phyloP scores from a whole-genome alignment of 2,113 vertebrate species.

The Gasterosteus aculeatus region DNA sequence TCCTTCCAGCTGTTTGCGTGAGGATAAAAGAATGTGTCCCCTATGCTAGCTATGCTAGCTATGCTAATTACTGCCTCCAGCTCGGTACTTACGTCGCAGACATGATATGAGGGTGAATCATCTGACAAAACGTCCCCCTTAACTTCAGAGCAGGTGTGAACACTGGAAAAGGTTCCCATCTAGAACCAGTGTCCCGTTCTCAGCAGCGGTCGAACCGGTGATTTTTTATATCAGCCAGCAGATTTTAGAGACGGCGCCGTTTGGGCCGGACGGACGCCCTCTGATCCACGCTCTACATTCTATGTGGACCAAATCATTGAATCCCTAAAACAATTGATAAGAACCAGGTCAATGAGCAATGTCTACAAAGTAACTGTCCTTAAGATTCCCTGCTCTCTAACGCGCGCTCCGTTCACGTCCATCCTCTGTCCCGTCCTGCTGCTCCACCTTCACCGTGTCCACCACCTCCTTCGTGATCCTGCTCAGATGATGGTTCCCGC shows the following conservation, averaged over 20 bases:
- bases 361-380: slow-evolving; percentile 5
- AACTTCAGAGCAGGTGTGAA: not conserved
- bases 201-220: not conserved
- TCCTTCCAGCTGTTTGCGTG: not conserved
- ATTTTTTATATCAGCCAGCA: not conserved
- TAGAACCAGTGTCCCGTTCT: not conserved
- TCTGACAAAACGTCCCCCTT: not conserved
- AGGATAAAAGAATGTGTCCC: not conserved
- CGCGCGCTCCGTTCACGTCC: not conserved
- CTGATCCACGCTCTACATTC: not conserved
- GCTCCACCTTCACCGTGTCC: not conserved
- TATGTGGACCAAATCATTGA: not conserved
- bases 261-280: not conserved
- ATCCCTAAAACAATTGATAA: not conserved
- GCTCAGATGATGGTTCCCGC: not conserved
- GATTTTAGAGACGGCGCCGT: not conserved
- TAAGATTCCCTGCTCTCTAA: slow-evolving; percentile 3
- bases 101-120: not conserved
- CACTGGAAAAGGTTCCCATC: slow-evolving; percentile 19
- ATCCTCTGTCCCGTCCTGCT: not conserved
- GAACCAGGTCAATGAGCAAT: slow-evolving; percentile 15
- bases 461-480: not conserved
- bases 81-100: not conserved
- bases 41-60: no score
- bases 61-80: not conserved